Conservation (phyloP, 1,140 invertebrate species). For the Grapholita molesta region DNA sequence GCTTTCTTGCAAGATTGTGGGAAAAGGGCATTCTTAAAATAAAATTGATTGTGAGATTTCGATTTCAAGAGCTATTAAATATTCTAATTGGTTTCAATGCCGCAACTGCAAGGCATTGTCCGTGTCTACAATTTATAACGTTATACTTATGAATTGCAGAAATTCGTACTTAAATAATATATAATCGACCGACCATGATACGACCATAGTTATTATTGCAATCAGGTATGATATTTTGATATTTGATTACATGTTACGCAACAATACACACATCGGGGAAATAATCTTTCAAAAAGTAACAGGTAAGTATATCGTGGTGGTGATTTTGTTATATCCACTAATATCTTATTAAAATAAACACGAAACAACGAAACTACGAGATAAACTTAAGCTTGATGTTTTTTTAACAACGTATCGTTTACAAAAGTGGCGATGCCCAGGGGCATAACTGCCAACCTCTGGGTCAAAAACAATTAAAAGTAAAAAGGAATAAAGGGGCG, state of each 20-base stretch:
- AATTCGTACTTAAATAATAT: background rate
- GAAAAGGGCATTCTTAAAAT: constrained; percentile 62
- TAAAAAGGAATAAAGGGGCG: constrained; percentile 46
- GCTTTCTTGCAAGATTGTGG: constrained; percentile 61
- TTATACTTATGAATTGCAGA: background rate
- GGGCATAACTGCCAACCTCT: constrained; percentile 50
- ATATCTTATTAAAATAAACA: background rate
- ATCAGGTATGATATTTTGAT: background rate
- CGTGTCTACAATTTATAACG: background rate
- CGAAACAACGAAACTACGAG: background rate
- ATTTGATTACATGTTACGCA: background rate
- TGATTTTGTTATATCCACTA: background rate
- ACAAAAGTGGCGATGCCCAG: constrained; percentile 34
- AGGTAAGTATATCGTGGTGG: background rate
- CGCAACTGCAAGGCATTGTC: background rate
- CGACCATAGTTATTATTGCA: background rate
- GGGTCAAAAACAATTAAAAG: constrained; percentile 64
- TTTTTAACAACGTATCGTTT: constrained; percentile 16
- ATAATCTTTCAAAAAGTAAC: background rate
- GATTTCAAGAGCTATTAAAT: constrained; percentile 23
- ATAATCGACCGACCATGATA: background rate
- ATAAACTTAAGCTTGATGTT: background rate
- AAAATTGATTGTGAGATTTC: constrained; percentile 59
- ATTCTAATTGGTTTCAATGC: background rate
- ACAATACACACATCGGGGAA: background rate